Base-by-base conservation (phyloP, 1,140 invertebrate genomes). In the Melitaea cinxia region DNA sequence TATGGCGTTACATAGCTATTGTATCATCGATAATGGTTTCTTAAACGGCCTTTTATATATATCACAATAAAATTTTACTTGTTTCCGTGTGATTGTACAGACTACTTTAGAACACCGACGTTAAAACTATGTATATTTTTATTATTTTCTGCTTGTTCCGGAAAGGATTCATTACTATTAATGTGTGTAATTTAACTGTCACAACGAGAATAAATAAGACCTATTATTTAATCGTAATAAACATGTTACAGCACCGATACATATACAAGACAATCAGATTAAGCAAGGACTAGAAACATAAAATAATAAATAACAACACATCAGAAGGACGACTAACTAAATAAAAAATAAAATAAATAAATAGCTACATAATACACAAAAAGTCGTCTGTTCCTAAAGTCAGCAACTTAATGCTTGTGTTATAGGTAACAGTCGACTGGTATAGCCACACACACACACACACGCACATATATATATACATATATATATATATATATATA, bases 91-190 rank as follows among this genome's bases (percentile, higher is more conserved):
- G 30, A 10, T 0, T 33, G 35, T 39, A 39, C 15, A 15, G 7
- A 17, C 15, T 42, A 35, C 45, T 42, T 54, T 37, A 53, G n/a
- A 54, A 23, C 42, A 52, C 60, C 60, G 37, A 63, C 52, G 39
- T 60, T 14, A 15, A n/a, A 17, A n/a, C 10, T 7, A 17, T 19
- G 19, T 59, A 17, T 33, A 49, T 59, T 49, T n/a, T 49, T 15
- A 47, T 47, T 3, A 23, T 21, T 4, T 23, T 24, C 60, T 23
- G 50, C 50, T 28, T 33, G 24, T 63, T 33, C 52, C 52, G 52
- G 50, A 63, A 55, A 23, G 50, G 45, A 19, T 4, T 28, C 12
- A 55, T 55, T 60, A 52, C 28, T 5, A 6, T 14, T 37, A 37
- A 12, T n/a, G 14, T 15, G 12, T 28, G 0, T 50, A 49, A 14